A percentile compares a stretch with the other conserved stretches of the same genome.
Evolutionary conservation across 2,888 invertebrate genomes (phyloP).

Genomic region (Drosophila melanocephala): DNA sequence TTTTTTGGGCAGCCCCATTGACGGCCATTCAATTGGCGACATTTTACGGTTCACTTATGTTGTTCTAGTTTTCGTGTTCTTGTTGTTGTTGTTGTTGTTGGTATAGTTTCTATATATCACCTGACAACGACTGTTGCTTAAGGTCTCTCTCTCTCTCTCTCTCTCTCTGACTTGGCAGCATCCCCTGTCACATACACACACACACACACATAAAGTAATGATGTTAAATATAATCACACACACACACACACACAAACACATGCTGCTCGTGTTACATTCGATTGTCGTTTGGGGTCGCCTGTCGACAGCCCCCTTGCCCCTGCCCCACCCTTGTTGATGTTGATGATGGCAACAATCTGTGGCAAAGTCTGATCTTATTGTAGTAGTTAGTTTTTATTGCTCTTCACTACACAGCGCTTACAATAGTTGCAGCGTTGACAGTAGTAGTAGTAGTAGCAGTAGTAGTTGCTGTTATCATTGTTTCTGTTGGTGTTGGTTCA

Average conservation of each 20-base stretch:
- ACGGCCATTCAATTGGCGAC: constrained; percentile 67
- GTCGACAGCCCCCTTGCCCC: constrained; percentile 15
- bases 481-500: constrained; percentile 30
- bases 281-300: constrained; percentile 49
- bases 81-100: constrained; percentile 36
- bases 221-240: constrained; percentile 34
- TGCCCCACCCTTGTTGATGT: constrained; percentile 3
- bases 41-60: constrained; percentile 55
- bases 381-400: constrained; percentile 68
- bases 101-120: constrained; percentile 43
- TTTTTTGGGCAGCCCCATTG: constrained; percentile 63
- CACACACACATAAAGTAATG: constrained; percentile 31
- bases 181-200: constrained; percentile 21
- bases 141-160: background rate
- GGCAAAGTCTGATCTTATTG: constrained; percentile 61
- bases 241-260: constrained; percentile 5
- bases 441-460: constrained; percentile 20
- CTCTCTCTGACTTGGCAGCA: constrained; percentile 11
- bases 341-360: constrained; percentile 62
- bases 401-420: constrained; percentile 46
- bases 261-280: constrained; percentile 48
- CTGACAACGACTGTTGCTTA: constrained; percentile 30
- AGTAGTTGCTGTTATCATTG: background rate
- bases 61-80: constrained; percentile 34
- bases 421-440: constrained; percentile 33